Evolutionary conservation across 1,140 invertebrate species (phyloP).

Genomic region (Penaeus japonicus): DNA sequence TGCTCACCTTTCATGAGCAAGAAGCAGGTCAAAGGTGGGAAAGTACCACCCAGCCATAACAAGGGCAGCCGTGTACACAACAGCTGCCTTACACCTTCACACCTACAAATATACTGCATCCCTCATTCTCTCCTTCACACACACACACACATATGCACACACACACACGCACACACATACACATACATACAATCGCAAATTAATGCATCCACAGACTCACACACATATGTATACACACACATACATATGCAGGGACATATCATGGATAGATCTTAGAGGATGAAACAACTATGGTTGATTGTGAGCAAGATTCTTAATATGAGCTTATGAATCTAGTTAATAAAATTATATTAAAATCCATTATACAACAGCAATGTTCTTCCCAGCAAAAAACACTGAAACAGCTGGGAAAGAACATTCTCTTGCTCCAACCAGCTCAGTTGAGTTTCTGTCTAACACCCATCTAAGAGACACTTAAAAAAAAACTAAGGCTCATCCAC

Average conservation of each 20-base stretch:
- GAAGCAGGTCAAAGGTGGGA: neutral
- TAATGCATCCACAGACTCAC: too few relatives aligned
- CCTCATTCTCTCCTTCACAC: slow-evolving; percentile 30
- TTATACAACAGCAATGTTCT: too few relatives aligned
- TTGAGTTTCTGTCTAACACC: slow-evolving; percentile 43
- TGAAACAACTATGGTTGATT: too few relatives aligned
- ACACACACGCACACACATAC: slow-evolving; percentile 41
- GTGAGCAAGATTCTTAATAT: too few relatives aligned
- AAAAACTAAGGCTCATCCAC: slow-evolving; percentile 29
- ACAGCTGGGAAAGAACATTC: too few relatives aligned
- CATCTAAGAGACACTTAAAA: slow-evolving; percentile 27
- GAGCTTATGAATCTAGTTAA: too few relatives aligned
- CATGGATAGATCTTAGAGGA: too few relatives aligned
- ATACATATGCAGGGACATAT: too few relatives aligned
- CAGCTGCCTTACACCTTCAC: slow-evolving; percentile 34
- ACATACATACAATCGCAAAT: neutral
- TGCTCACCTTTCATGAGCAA: slow-evolving; percentile 42
- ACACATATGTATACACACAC: too few relatives aligned
- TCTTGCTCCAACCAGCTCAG: neutral
- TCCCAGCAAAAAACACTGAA: too few relatives aligned
- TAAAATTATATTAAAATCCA: too few relatives aligned
- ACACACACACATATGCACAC: neutral
- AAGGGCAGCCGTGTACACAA: slow-evolving; percentile 45
- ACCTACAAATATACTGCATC: neutral
- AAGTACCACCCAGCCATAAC: slow-evolving; percentile 21